Evolutionary conservation across 2,797 vertebrate genomes (phyloP), one percentile per base, ranked within the genome.

Genomic region (Channallabes apus): DNA sequence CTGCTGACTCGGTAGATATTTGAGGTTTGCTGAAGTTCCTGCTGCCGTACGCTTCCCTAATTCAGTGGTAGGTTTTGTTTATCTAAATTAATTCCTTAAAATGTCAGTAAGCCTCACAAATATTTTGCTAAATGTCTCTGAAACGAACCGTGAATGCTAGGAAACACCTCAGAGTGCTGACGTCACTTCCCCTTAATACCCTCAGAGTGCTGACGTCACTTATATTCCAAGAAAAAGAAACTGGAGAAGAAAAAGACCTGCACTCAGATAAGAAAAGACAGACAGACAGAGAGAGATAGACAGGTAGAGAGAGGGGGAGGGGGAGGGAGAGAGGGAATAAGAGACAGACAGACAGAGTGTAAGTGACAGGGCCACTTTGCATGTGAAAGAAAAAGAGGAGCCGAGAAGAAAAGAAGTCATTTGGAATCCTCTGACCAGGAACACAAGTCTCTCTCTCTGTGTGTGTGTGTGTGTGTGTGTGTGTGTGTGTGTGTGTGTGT

Each of bases 341-440:
- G 15, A 58, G 41, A 64, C 14, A 56, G 78, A 64, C 24, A 62
- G 38, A 9, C 8, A 41, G 65, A 24, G 24, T 29, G 67, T 29
- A 41, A 51, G 24, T 61, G 76, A 41, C n/a, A 81, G 76, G 46
- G 14, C 11, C 64, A 61, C n/a, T 80, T 46, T 61, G 76, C 38
- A 80, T 84, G 67, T 24, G n/a, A 68, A 68, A 41, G 61, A 81
- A 67, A 75, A 73, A 80, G 38, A 81, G 58, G 18, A 51, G 64
- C 46, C 29, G 73, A 79, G 35, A 58, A 69, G 65, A 62, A 77
- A 73, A 81, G 69, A 87, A 86, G 84, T 87, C 86, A 86, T 90
- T 87, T 75, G 73, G 85, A 86, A 82, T 85, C 82, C 84, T 87
- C 84, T 88, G 87, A 87, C 82, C 88, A 84, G 73, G 78, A 87